phyloP scores from a whole-genome alignment of 2,797 vertebrate species.

The Allobates femoralis region DNA sequence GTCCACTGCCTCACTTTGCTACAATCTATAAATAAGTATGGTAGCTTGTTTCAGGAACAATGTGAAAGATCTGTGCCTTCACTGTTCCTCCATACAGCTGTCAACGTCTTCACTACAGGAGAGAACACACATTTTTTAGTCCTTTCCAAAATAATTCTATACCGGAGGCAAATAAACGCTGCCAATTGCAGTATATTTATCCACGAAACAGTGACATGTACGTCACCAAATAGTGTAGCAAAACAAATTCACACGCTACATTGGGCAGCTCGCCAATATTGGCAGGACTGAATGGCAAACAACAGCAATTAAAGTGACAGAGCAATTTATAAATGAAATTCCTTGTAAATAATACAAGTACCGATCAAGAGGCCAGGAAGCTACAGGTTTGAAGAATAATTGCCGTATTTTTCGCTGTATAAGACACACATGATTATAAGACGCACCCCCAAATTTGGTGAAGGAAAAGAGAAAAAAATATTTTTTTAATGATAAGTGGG shows the following conservation, averaged over 20 bases:
- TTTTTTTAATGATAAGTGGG: too few species aligned
- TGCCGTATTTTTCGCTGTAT: too few species aligned
- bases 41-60: not conserved
- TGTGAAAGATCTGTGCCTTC: not conserved
- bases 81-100: not conserved
- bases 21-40: not conserved
- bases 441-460: too few species aligned
- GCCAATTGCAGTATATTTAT: not conserved
- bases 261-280: not conserved
- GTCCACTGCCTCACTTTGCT: not conserved
- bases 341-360: not conserved
- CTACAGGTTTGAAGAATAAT: not conserved
- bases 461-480: too few species aligned
- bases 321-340: constrained; percentile 13
- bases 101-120: not conserved
- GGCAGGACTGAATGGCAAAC: not conserved
- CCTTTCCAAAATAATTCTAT: not conserved
- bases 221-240: not conserved
- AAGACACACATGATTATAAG: too few species aligned
- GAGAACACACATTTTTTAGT: not conserved
- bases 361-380: not conserved
- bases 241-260: not conserved
- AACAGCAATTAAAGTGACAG: constrained; percentile 18
- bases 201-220: not conserved
- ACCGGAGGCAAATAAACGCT: not conserved